Conservation (phyloP, 2,797 vertebrate genomes). For the Pogoniulus pusillus region DNA sequence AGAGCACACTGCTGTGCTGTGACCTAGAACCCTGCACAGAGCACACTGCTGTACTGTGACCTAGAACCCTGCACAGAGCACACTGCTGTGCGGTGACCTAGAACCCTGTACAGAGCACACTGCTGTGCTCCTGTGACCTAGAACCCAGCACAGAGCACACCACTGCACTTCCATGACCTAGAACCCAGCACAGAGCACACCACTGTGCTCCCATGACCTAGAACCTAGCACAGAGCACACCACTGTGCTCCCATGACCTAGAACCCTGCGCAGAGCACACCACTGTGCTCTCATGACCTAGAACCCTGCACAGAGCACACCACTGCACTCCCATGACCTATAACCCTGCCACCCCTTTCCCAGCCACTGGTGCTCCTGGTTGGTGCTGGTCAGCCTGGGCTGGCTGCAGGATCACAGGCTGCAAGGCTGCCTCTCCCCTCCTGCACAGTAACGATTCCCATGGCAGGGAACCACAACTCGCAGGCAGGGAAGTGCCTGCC, state of each 20-base stretch:
- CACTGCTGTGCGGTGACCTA: too few relatives aligned
- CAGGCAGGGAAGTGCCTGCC: fast-evolving
- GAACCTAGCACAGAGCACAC: neutral
- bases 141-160: neutral
- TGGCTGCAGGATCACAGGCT: neutral
- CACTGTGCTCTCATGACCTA: neutral
- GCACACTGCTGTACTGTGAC: too few relatives aligned
- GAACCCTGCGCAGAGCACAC: neutral
- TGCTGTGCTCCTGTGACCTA: neutral
- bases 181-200: neutral
- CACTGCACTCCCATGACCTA: too few relatives aligned
- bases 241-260: neutral
- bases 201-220: neutral
- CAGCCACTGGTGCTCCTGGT: neutral
- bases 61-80: neutral
- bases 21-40: too few relatives aligned
- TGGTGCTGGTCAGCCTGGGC: slow-evolving; percentile 11
- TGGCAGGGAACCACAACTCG: neutral
- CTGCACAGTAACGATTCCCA: neutral
- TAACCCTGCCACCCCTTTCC: neutral
- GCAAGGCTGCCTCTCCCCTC: neutral
- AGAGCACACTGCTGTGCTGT: neutral
- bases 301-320: neutral
- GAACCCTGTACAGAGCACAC: neutral
- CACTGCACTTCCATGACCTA: neutral